These are phyloP conservation scores for Leptinotarsa haldemani DNA, from an alignment of 2,888 invertebrate genomes.

Conservation along the genomic window DNA sequence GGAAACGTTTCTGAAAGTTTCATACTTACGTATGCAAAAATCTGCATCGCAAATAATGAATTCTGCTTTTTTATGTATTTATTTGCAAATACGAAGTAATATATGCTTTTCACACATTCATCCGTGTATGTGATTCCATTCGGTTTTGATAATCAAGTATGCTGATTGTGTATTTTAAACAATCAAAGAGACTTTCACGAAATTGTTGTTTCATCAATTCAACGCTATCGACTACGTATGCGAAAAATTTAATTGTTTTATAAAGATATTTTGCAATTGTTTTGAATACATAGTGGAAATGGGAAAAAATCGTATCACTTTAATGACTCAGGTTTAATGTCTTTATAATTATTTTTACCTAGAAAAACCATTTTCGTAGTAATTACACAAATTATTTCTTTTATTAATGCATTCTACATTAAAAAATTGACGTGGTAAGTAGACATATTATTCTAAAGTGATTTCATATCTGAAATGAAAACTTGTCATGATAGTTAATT, in stretches of 20 bases:
- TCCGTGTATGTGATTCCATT: conserved; percentile 44
- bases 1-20: conserved; percentile 11
- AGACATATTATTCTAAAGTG: conserved; percentile 7
- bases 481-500: conserved; percentile 19
- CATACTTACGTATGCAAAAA: conserved; percentile 6
- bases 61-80: conserved; percentile 28
- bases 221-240: conserved; percentile 34
- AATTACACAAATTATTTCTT: conserved; percentile 34
- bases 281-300: conserved; percentile 31
- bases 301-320: conserved; percentile 23
- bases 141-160: conserved; percentile 46
- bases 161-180: conserved; percentile 47
- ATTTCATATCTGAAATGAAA: conserved; percentile 18
- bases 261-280: conserved; percentile 43
- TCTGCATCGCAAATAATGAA: conserved; percentile 23
- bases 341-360: conserved; percentile 43
- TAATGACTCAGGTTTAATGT: conserved; percentile 33
- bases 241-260: conserved; percentile 44
- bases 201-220: conserved; percentile 45
- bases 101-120: conserved; percentile 42
- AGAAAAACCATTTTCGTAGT: conserved; percentile 36
- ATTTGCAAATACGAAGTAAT: conserved; percentile 30
- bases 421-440: conserved; percentile 12
- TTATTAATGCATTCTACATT: conserved; percentile 27
- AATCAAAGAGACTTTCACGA: conserved; percentile 46